Percentiles rank a stretch among this genome's conserved stretches.
These are phyloP conservation scores for Myotis lucifugus DNA, from an alignment of 2,113 vertebrate species.

Conservation along the genomic window DNA sequence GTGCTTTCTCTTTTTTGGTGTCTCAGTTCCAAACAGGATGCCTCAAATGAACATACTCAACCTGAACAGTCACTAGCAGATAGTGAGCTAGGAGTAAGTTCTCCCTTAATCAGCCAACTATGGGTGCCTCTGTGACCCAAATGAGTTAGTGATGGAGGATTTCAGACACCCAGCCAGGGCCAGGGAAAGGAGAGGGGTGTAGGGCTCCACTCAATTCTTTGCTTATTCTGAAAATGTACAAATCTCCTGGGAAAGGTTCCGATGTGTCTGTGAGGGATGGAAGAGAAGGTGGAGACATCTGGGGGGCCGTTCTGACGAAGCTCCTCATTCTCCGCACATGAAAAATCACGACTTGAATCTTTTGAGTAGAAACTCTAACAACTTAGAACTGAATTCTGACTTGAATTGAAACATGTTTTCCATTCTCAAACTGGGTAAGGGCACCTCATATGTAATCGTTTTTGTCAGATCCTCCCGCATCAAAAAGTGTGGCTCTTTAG, in stretches of 20 bases:
- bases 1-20: too few relatives aligned
- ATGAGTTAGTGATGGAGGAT: not conserved
- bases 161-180: not conserved
- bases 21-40: not conserved
- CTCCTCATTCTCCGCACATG: not conserved
- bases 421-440: conserved; percentile 66
- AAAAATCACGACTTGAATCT: not conserved
- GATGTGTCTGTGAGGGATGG: not conserved
- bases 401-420: conserved; percentile 46
- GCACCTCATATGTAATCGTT: conserved; percentile 36
- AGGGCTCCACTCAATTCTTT: not conserved
- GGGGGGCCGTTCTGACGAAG: not conserved
- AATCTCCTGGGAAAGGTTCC: not conserved
- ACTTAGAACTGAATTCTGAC: not conserved
- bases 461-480: conserved; percentile 64
- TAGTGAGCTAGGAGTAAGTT: not conserved
- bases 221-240: not conserved
- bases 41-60: not conserved
- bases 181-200: not conserved
- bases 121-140: too few relatives aligned
- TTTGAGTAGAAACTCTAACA: conserved; percentile 8
- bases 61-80: not conserved
- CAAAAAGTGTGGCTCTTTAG: conserved; percentile 54
- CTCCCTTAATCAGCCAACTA: not conserved
- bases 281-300: not conserved